Evolutionary conservation across 2,113 vertebrate genomes (phyloP), one percentile per base, ranked within the genome.

Genomic region (Physeter macrocephalus): DNA sequence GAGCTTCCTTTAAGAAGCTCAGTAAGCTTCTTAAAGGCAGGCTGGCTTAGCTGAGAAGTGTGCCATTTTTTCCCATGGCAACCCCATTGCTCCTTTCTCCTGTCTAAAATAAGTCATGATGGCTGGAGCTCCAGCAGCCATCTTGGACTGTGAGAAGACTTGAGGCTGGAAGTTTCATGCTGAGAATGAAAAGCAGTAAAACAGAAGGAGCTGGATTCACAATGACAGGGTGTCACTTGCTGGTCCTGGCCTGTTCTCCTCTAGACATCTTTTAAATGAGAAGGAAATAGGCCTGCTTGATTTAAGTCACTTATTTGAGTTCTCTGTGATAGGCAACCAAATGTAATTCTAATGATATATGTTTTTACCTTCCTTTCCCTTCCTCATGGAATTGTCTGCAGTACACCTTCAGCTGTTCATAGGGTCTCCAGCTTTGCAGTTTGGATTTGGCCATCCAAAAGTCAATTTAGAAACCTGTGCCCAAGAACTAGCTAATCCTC

Each of bases 101-200:
- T 27, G 14, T n/a, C 36, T 54, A 11, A 49, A 83, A 23, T 84
- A 85, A 91, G 39, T 66, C 52, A 13, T 23, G 34, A 78, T 72
- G 87, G 72, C 94, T 21, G 77, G 77, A 17, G 34, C 66, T 81
- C 49, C 64, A 54, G 94, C 36, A 95, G 54, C 92, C 9, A 18
- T n/a, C 0, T 10, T 77, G 54, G 13, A 74, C 81, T n/a, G 52
- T 12, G 34, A 93, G n/a, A 62, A 81, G 18, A 66, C 43, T 31
- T 62, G 36, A 29, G 23, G 59, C 29, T 54, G 25, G 14, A 80
- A 7, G 10, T 46, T 23, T 94, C 20, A 31, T 14, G 52, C 29
- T 39, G 23, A 81, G 84, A 52, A 67, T 13, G 64, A 85, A 87
- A 88, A 72, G 41, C 23, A 78, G 52, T 54, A 41, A 59, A 25